Base-by-base conservation (phyloP, 2,113 vertebrate species). In the Stercorarius parasiticus region DNA sequence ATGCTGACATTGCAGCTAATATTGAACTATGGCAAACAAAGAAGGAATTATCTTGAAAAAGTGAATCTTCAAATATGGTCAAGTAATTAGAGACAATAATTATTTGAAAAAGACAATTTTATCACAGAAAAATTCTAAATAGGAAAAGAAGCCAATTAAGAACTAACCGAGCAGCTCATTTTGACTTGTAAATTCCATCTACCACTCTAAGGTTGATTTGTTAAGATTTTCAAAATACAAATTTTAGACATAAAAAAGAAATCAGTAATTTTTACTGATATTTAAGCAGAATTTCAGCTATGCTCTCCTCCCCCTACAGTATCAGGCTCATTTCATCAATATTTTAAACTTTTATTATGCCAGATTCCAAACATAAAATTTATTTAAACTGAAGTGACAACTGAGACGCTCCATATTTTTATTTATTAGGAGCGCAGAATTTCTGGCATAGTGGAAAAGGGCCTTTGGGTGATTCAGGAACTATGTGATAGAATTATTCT, bases 261-360 rank as follows among this genome's bases (percentile, higher is more conserved):
- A 22, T 40, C 11, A 40, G 2, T 42, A 66, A 22, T 58, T 89
- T 76, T 81, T 70, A 50, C 10, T 10, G 5, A 32, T 61, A 81
- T 43, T 38, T 19, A 66, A 78, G 15, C 1, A 17, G 7, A 70
- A 78, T n/a, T 85, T 85, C n/a, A 90, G 2, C 3, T 52, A 38
- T n/a, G 11, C 5, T 42, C 5, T 7, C 11, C 36, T 1, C 3
- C 7, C 17, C 7, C 5, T 3, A 14, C 3, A 38, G 4, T 36
- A 89, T 64, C 25, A 56, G 15, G 4, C 15, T 61, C 6, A 73
- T 81, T 65, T 82, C 20, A 70, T 32, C 32, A 42, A 9, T 61
- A 78, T 45, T 90, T 90, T 25, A 27, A 42, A 29, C 2, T 49
- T 25, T 7, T 29, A 16, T 38, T 50, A 25, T n/a, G 3, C 5